Base-by-base conservation (phyloP, 2,888 invertebrate genomes). In the Nemurella pictetii region DNA sequence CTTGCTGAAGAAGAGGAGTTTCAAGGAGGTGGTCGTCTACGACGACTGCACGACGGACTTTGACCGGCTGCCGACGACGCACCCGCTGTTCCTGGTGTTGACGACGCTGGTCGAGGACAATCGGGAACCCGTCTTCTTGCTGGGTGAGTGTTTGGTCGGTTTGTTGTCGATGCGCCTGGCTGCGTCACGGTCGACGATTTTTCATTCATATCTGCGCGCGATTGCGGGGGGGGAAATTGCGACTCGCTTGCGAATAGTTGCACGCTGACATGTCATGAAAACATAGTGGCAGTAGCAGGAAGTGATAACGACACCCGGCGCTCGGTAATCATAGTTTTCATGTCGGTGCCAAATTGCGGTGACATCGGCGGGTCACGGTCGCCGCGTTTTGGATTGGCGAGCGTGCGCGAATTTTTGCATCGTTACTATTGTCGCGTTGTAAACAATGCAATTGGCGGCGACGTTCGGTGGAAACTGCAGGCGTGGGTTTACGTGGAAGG, bases 51-150 rank as follows among this genome's bases (percentile, higher is more conserved):
- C 94, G 74, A 90, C 91, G 85, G 94, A 94, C 88, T 90, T 94
- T 87, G 93, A 93, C 82, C 90, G 92, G 84, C 90, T 93, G 84
- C 92, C 93, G 2, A 89, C 91, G 29, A 91, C 92, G 78, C 94
- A 93, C 89, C 94, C 94, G 5, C 90, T 95, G 85, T 92, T 93
- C 87, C 91, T 94, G 84, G 94, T 95, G 84, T 90, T 95, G 74
- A 91, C 92, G 80, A 92, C 94, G n/a, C 91, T 95, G 80, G 92
- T 94, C 32, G 93, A 94, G 87, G 94, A 95, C 88, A 93, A 94
- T 88, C 91, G 93, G 87, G 93, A 94, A 87, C 94, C 94, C 0
- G 91, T 92, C 72, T 91, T 95, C 86, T 92, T 95, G 78, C 91
- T 94, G 89, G 95, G 95, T 95, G 89, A 93, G 93, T 80, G 25